phyloP scores from a whole-genome alignment of 2,888 invertebrate genomes.

The Adelognathus sp. region DNA sequence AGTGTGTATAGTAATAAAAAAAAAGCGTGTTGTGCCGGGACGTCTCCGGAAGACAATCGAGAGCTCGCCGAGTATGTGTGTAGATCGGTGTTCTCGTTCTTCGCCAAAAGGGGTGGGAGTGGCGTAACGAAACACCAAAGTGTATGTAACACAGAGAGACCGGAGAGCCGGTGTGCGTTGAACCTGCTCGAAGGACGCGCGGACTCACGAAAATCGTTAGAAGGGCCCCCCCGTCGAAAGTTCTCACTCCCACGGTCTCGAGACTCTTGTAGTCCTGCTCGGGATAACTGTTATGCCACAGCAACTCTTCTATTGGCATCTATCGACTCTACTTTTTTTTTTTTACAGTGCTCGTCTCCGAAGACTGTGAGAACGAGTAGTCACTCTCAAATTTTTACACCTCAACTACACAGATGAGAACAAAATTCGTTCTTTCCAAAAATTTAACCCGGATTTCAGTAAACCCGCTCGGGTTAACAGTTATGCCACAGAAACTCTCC shows the following conservation, averaged over 20 bases:
- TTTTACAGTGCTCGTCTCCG: background rate
- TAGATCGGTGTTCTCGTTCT: background rate
- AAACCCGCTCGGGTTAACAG: no score
- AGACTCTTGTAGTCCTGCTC: background rate
- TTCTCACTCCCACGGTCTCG: background rate
- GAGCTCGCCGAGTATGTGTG: background rate
- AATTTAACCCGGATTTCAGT: no score
- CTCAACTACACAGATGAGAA: no score
- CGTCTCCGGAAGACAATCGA: constrained; percentile 50
- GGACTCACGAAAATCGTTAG: constrained; percentile 58
- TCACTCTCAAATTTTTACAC: no score
- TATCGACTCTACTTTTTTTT: background rate
- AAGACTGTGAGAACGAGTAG: no score
- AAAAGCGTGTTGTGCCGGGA: constrained; percentile 39
- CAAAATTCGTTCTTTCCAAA: no score
- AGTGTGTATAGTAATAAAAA: background rate
- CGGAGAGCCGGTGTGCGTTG: no score
- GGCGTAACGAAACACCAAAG: background rate
- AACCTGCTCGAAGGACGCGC: constrained; percentile 56
- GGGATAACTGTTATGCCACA: background rate
- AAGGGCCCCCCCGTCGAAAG: background rate
- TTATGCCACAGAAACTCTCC: no score
- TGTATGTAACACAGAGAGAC: constrained; percentile 15
- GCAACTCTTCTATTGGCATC: background rate
- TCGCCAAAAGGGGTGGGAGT: background rate